phyloP scores from a whole-genome alignment of 2,113 vertebrate species.

The Ophiodon elongatus region DNA sequence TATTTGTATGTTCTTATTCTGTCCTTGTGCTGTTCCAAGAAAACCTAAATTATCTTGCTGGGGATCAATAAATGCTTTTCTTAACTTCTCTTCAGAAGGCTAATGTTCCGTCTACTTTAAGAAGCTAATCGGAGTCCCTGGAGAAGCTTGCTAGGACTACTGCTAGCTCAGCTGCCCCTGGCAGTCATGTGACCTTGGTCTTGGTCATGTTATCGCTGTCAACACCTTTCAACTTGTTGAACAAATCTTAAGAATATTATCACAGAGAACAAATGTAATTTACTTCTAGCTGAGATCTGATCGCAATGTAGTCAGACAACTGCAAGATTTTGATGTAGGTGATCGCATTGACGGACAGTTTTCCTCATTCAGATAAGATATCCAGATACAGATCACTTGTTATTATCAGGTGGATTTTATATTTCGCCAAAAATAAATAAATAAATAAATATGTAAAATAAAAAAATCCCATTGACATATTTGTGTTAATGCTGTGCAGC shows the following conservation, averaged over 20 bases:
- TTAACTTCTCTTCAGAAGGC: background rate
- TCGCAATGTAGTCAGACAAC: background rate
- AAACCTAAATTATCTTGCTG: no score
- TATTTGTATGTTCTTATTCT: no score
- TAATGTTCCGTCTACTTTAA: background rate
- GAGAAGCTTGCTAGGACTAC: background rate
- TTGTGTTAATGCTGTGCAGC: slow-evolving; percentile 13
- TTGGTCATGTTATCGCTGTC: background rate
- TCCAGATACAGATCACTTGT: background rate
- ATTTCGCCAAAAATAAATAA: background rate
- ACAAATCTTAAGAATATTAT: background rate
- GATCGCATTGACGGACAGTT: no score
- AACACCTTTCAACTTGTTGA: no score
- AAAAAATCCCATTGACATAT: background rate
- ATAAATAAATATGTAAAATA: background rate
- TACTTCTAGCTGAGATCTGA: background rate
- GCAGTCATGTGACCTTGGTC: background rate
- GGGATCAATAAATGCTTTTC: background rate
- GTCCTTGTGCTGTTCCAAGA: no score
- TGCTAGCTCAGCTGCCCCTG: background rate
- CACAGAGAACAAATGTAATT: no score
- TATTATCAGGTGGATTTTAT: background rate
- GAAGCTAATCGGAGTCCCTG: background rate
- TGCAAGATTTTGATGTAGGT: no score
- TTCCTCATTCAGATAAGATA: no score